Evolutionary conservation across 2,113 vertebrate species (phyloP), one percentile per base, ranked within the genome.

Genomic region (Eulacestoma nigropectus): DNA sequence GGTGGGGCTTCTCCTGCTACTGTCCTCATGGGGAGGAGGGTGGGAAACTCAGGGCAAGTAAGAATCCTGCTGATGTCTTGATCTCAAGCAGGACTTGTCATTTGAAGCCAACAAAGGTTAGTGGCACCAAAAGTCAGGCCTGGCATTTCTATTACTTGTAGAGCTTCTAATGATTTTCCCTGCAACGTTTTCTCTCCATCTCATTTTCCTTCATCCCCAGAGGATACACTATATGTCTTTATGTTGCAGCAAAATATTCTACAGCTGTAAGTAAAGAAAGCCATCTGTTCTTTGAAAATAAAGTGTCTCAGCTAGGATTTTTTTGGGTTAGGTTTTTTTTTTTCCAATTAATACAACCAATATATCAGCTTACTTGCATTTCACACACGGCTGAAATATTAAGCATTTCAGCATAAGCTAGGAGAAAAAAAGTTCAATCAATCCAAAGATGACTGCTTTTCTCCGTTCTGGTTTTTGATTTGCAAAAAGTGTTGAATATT

Each of bases 231-330:
- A 56, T 55, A 53, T 50, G 42, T 50, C 33, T 96, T 94, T 92
- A 93, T 60, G 42, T 65, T 79, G 41, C 62, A 89, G 64, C 44
- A 95, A 84, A 89, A 87, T 70, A 83, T 69, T 80, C 76, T 57
- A 59, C 35, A 60, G 87, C 78, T 27, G 3, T 84, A 72, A 91
- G 88, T 83, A 88, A 70, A 37, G 41, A 87, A 94, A 87, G 35
- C 76, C 86, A 87, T 95, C 84, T 92, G 93, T 87, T 95, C 93
- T 72, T 78, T 60, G 73, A 78, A 88, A 88, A 63, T 16, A 63
- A 70, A 89, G 14, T 75, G 60, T 47, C n/a, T 93, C 56, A 55
- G 44, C 15, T 41, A 73, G n/a, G 73, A 60, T n/a, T 74, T 84
- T 87, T 81, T 70, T 8, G 1, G 1, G 8, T 67, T 46, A 7